Base-by-base conservation (phyloP, 2,888 invertebrate genomes). In the Hyalella azteca region DNA sequence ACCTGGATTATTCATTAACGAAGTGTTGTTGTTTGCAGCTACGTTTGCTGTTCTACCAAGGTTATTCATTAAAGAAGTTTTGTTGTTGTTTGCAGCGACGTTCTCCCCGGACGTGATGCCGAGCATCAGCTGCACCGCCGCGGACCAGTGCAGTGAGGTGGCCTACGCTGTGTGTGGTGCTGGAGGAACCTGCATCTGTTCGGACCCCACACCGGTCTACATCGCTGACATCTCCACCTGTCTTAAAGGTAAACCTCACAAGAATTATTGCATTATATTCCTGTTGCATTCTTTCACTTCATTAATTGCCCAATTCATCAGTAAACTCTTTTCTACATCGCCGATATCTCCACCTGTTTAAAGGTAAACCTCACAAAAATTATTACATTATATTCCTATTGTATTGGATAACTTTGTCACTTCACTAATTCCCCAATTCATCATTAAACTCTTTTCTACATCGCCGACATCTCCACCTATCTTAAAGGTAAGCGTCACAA, bases 51-150 rank as follows among this genome's bases (percentile, higher is more conserved):
- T n/a, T n/a, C n/a, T n/a, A n/a, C n/a, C n/a, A n/a, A n/a, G n/a
- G n/a, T n/a, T n/a, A n/a, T n/a, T n/a, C n/a, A n/a, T n/a, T n/a
- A n/a, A n/a, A n/a, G n/a, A n/a, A n/a, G n/a, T n/a, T n/a, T n/a
- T n/a, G n/a, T n/a, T n/a, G n/a, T n/a, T n/a, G n/a, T n/a, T n/a
- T 22, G 11, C 66, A 66, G 66, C 66, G 36, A 66, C 66, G 19
- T 66, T 66, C n/a, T 11, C 66, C 7, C 66, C 66, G 36, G 66
- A 66, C 66, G 66, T 66, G 36, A 66, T 66, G 66, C 66, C 66
- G 36, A 66, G 66, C 39, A 66, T 66, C 66, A 66, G 66, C 66
- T 66, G 66, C 39, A 66, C 13, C 19, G 66, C 19, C 66, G 39
- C 22, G 36, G 36, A 36, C 36, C 36, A 66, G 36, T 66, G 66